phyloP scores from a whole-genome alignment of 2,888 invertebrate genomes.

The Galeopsomyia nigrocyanea region DNA sequence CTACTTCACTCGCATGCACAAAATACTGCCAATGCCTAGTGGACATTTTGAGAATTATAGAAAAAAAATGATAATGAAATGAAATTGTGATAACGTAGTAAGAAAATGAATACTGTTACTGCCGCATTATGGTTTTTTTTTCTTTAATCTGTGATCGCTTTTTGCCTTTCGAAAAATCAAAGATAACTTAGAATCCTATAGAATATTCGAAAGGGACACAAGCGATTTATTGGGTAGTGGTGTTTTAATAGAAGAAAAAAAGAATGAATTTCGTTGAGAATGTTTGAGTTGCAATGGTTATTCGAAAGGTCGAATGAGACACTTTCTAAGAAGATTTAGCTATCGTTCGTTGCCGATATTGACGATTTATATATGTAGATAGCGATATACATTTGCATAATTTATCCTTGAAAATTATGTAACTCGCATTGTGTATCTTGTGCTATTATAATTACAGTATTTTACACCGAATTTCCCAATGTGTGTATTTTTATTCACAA shows the following conservation, averaged over 20 bases:
- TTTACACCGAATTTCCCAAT: constrained; percentile 49
- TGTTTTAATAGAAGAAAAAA: constrained; percentile 4
- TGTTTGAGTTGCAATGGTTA: constrained; percentile 16
- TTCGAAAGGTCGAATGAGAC: constrained; percentile 17
- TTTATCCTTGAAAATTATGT: constrained; percentile 39
- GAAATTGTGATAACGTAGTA: constrained; percentile 43
- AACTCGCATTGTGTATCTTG: constrained; percentile 53
- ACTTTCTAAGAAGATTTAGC: constrained; percentile 21
- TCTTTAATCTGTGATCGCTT: constrained; percentile 22
- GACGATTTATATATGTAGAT: constrained; percentile 10
- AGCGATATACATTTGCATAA: constrained; percentile 29
- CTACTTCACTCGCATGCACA: constrained; percentile 41
- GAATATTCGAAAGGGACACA: constrained; percentile 16
- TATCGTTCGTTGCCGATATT: constrained; percentile 28
- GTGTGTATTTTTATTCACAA: background rate
- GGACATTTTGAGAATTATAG: constrained; percentile 23
- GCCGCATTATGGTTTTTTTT: constrained; percentile 24
- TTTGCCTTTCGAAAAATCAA: constrained; percentile 36
- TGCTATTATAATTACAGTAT: constrained; percentile 55
- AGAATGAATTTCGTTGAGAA: constrained; percentile 13
- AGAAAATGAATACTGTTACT: constrained; percentile 35
- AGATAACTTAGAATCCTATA: background rate
- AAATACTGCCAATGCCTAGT: constrained; percentile 45
- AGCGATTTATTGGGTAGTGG: constrained; percentile 17
- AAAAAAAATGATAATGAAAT: constrained; percentile 27